phyloP scores from a whole-genome alignment of 2,113 vertebrate species.

The Entelurus aequoreus region DNA sequence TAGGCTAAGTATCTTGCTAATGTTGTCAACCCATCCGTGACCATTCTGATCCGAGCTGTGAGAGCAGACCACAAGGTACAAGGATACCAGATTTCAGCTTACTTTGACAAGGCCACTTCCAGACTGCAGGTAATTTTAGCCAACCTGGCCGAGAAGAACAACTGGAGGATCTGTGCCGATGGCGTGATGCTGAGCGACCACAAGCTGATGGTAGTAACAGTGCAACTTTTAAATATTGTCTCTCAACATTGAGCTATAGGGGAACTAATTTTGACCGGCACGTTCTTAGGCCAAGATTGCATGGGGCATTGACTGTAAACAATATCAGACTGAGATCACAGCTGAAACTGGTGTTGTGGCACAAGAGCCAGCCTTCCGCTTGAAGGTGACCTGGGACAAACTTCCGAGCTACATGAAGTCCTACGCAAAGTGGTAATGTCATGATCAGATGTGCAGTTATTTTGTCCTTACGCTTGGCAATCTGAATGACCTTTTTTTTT shows the following conservation, averaged over 20 bases:
- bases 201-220: conserved; percentile 67
- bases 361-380: conserved; percentile 53
- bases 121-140: conserved; percentile 72
- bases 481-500: neutral
- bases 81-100: conserved; percentile 76
- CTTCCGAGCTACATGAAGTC: conserved; percentile 53
- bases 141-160: conserved; percentile 66
- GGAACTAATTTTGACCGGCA: neutral
- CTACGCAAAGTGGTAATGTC: conserved; percentile 62
- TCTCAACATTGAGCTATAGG: neutral
- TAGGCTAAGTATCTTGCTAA: conserved; percentile 69
- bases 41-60: conserved; percentile 63
- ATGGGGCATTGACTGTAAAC: conserved; percentile 68
- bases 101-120: conserved; percentile 53
- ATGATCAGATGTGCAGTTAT: conserved; percentile 4
- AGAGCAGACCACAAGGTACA: conserved; percentile 58
- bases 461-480: neutral
- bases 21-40: conserved; percentile 55
- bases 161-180: conserved; percentile 76
- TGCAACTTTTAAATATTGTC: conserved; percentile 26
- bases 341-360: conserved; percentile 63
- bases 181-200: conserved; percentile 66
- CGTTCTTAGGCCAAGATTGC: conserved; percentile 61
- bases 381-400: conserved; percentile 67
- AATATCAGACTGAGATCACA: conserved; percentile 56